Evolutionary conservation across 2,113 vertebrate genomes (phyloP).

Genomic region (Gopherus evgoodei): DNA sequence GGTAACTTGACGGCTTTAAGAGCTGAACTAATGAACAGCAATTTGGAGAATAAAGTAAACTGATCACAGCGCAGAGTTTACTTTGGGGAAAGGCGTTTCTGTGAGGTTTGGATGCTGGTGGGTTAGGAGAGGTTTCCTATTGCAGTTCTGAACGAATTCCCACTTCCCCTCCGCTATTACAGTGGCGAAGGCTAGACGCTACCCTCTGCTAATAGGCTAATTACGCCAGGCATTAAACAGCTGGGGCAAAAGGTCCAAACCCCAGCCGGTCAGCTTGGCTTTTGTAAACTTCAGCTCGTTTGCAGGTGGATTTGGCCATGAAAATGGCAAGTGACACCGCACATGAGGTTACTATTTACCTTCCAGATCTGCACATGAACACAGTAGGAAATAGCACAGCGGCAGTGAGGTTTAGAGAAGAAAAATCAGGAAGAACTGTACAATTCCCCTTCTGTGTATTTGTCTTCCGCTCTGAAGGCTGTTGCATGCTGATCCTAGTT

Average conservation of each 20-base stretch:
- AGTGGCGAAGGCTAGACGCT: no score
- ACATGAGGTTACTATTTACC: slow-evolving; percentile 77
- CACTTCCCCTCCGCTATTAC: neutral
- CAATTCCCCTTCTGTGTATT: neutral
- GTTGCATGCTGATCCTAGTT: neutral
- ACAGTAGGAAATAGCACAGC: slow-evolving; percentile 80
- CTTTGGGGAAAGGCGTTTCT: neutral
- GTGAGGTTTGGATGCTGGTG: neutral
- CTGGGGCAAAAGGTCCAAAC: neutral
- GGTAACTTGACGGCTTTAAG: neutral
- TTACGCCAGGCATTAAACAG: slow-evolving; percentile 70
- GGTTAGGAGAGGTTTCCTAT: neutral
- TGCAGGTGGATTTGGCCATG: slow-evolving; percentile 82
- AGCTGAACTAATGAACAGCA: neutral
- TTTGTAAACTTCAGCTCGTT: slow-evolving; percentile 79
- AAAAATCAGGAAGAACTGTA: neutral
- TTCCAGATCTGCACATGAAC: slow-evolving; percentile 85
- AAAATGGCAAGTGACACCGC: slow-evolving; percentile 78
- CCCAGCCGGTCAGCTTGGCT: slow-evolving; percentile 77
- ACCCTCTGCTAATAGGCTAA: neutral
- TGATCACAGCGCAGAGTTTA: no score
- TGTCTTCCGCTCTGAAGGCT: neutral
- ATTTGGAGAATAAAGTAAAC: neutral
- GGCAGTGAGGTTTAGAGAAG: slow-evolving; percentile 31
- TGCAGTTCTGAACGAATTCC: neutral